These are phyloP conservation scores for Nemoura dubitans DNA, from an alignment of 2,888 invertebrate genomes.

Conservation along the genomic window DNA sequence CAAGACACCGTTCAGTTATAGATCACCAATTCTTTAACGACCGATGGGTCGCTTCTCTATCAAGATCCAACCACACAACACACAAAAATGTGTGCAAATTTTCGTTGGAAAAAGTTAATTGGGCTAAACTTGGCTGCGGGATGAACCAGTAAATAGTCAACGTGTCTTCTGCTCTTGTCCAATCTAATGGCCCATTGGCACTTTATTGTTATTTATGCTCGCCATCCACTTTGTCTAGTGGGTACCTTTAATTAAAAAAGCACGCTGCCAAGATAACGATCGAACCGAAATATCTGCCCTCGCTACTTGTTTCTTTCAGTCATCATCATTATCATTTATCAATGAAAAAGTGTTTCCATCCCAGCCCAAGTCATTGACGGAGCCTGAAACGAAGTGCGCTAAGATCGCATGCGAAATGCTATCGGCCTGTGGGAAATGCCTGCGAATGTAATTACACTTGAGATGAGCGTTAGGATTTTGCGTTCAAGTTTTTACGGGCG, in stretches of 20 bases:
- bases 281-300: neutral
- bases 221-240: neutral
- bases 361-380: neutral
- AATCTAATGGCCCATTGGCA: constrained; percentile 12
- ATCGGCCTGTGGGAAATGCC: neutral
- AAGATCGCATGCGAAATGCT: neutral
- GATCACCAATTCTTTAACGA: too few species aligned
- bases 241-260: neutral
- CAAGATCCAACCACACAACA: neutral
- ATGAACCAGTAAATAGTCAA: neutral
- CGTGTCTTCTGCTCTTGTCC: neutral
- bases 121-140: neutral
- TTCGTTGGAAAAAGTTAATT: neutral
- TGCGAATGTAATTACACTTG: neutral
- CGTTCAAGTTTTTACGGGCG: neutral
- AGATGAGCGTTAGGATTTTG: neutral
- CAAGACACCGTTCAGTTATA: too few species aligned
- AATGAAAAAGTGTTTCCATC: neutral
- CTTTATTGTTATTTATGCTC: neutral
- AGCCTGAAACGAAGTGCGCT: neutral
- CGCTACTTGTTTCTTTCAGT: neutral
- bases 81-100: neutral
- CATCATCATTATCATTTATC: constrained; percentile 2
- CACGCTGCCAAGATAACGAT: neutral
- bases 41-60: neutral